phyloP scores from a whole-genome alignment of 2,888 invertebrate genomes.

The Nezara viridula region DNA sequence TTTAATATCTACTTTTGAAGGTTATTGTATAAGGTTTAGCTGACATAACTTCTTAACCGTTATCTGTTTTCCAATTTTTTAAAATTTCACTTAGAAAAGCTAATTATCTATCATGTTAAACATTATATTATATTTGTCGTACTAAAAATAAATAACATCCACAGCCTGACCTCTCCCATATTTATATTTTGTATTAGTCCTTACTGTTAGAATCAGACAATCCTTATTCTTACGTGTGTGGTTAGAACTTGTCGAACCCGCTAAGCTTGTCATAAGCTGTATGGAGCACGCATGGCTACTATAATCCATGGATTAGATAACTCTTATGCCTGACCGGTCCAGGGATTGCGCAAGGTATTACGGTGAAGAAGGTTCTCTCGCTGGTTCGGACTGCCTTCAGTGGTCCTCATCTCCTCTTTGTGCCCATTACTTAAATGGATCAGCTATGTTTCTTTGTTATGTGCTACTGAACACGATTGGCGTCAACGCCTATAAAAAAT shows the following conservation, averaged over 20 bases:
- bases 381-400: neutral
- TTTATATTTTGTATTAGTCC: neutral
- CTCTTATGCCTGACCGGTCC: slow-evolving; percentile 4
- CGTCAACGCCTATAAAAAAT: neutral
- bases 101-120: no score
- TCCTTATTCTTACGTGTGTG: neutral
- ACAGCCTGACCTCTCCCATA: neutral
- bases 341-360: slow-evolving; percentile 8
- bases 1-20: neutral
- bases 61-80: neutral
- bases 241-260: neutral
- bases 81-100: no score
- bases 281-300: neutral
- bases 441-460: neutral
- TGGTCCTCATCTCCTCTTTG: slow-evolving; percentile 24
- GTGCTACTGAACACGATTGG: neutral
- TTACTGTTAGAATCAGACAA: neutral
- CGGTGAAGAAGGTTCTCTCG: neutral
- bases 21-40: neutral
- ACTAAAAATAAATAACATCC: no score
- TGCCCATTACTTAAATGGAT: neutral
- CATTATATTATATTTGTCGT: no score
- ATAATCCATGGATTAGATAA: slow-evolving; percentile 34
- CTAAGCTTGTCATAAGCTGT: slow-evolving; percentile 3
- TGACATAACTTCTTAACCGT: neutral